phyloP scores from a whole-genome alignment of 2,797 vertebrate species.

The Semaprochilodus insignis region DNA sequence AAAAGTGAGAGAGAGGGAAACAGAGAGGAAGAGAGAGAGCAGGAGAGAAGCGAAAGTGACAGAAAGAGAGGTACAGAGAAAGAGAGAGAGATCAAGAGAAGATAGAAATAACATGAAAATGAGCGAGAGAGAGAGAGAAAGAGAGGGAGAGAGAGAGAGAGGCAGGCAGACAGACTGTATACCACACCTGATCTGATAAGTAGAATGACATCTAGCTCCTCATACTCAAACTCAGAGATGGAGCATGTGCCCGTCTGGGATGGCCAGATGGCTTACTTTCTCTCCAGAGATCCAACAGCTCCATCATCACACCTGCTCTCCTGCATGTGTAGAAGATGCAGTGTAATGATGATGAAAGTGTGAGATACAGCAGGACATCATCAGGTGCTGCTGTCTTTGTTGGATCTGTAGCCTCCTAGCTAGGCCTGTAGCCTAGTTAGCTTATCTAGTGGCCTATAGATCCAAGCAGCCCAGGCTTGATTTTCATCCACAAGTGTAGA shows the following conservation, averaged over 20 bases:
- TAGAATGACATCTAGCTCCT: neutral
- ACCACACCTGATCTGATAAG: neutral
- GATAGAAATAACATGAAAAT: neutral
- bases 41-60: neutral
- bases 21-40: neutral
- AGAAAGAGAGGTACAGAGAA: neutral
- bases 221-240: neutral
- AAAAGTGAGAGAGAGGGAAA: neutral
- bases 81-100: neutral
- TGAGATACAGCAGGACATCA: neutral
- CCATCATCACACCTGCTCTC: neutral
- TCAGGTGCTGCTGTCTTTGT: neutral
- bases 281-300: neutral
- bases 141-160: neutral
- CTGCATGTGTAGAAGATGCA: neutral
- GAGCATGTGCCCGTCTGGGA: constrained; percentile 9
- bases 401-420: too few species aligned
- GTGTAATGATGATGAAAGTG: neutral
- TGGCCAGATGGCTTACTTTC: neutral
- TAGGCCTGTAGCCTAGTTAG: too few species aligned
- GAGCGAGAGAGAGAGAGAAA: neutral
- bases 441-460: too few species aligned
- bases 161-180: too few species aligned
- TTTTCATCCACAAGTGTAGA: too few species aligned
- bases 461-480: too few species aligned